These are phyloP conservation scores for Eriocheir sinensis DNA, from an alignment of 1,140 invertebrate species.

Conservation along the genomic window DNA sequence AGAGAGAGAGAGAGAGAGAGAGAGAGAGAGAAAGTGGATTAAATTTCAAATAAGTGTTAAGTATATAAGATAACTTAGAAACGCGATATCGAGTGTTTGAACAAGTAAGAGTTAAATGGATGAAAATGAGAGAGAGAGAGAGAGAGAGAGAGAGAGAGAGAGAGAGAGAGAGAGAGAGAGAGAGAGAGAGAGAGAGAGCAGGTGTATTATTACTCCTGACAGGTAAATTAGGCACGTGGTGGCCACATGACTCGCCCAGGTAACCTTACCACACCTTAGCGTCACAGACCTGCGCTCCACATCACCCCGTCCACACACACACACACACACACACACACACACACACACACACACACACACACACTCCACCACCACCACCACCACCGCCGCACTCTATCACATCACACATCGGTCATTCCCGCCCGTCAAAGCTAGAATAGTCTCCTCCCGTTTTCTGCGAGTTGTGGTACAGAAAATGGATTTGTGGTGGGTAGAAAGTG, in stretches of 20 bases:
- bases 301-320: neutral
- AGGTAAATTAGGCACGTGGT: constrained; percentile 13
- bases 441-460: neutral
- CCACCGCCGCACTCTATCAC: too few relatives aligned
- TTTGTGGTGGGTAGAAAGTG: constrained; percentile 14
- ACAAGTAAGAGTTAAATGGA: neutral
- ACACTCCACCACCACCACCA: too few relatives aligned
- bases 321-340: neutral
- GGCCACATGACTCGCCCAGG: neutral
- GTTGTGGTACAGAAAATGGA: constrained; percentile 15
- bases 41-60: neutral
- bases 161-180: constrained; percentile 22
- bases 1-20: too few relatives aligned
- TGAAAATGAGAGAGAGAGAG: constrained; percentile 1
- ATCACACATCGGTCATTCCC: neutral
- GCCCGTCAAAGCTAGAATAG: neutral
- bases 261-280: neutral
- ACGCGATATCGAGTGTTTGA: neutral
- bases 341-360: neutral
- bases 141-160: constrained; percentile 19
- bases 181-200: neutral
- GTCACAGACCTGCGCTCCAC: neutral
- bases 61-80: neutral
- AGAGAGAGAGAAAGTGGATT: neutral
- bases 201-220: neutral